Conservation (phyloP, 2,797 vertebrate genomes). For the Rhinophrynus dorsalis region DNA sequence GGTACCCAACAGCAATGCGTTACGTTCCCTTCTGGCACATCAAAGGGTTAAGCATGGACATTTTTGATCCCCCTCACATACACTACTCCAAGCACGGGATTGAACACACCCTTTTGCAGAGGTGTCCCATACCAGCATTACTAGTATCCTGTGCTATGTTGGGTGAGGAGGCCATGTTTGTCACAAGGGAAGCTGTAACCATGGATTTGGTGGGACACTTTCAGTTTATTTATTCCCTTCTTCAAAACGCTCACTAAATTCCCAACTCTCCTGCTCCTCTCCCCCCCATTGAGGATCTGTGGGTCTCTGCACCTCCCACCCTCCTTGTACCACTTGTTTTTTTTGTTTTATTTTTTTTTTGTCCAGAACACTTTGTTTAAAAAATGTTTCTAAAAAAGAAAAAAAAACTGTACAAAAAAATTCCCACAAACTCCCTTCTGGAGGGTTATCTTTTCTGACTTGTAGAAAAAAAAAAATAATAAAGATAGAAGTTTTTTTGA, state of each 20-base stretch:
- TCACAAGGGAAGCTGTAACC: constrained; percentile 6
- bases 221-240: constrained; percentile 36
- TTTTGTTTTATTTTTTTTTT: too few relatives aligned
- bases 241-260: constrained; percentile 36
- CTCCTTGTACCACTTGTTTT: constrained; percentile 20
- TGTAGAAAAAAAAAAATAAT: too few relatives aligned
- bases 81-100: background rate
- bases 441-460: constrained; percentile 44
- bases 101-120: background rate
- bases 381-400: constrained; percentile 20
- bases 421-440: constrained; percentile 6
- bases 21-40: too few relatives aligned
- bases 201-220: constrained; percentile 7
- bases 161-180: background rate
- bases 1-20: too few relatives aligned
- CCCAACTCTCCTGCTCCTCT: background rate
- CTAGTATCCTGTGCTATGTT: background rate
- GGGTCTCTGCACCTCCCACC: constrained; percentile 31
- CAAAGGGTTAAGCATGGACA: background rate
- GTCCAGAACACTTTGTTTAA: constrained; percentile 45
- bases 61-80: background rate
- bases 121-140: constrained; percentile 4
- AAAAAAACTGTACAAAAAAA: constrained; percentile 43
- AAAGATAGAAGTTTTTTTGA: constrained; percentile 45
- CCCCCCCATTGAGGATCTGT: constrained; percentile 18